Conservation (phyloP, 1,140 invertebrate species). For the Pseudomyrmex sp. region DNA sequence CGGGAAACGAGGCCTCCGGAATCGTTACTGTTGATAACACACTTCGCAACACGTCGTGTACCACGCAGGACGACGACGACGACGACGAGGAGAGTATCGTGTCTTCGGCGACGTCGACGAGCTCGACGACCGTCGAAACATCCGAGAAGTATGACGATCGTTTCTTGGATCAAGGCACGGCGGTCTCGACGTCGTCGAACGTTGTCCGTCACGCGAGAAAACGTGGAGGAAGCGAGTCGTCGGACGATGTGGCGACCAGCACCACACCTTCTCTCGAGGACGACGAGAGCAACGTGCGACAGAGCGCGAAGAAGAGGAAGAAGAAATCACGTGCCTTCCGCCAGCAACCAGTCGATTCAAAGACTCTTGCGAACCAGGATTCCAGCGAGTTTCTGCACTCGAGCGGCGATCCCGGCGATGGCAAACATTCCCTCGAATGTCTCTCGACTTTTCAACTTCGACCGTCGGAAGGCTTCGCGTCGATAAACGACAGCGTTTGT, state of each 20-base stretch:
- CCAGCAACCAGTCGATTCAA: neutral
- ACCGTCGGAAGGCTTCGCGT: constrained; percentile 9
- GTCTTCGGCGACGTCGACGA: constrained; percentile 14
- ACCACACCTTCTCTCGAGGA: constrained; percentile 1
- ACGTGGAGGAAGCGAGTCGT: constrained; percentile 2
- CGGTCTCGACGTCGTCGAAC: neutral
- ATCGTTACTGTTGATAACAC: neutral
- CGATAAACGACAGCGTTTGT: constrained; percentile 6
- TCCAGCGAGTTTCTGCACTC: neutral
- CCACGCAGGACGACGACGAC: constrained; percentile 61
- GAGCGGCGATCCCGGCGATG: neutral
- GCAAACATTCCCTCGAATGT: neutral
- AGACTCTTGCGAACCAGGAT: neutral
- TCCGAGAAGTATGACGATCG: constrained; percentile 30
- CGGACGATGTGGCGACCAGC: neutral
- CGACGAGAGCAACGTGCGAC: neutral
- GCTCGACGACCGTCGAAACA: neutral
- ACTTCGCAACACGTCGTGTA: neutral
- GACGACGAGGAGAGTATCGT: constrained; percentile 60
- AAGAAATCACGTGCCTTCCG: constrained; percentile 12
- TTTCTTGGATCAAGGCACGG: neutral
- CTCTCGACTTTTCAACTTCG: constrained; percentile 20
- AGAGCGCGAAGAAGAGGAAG: no score
- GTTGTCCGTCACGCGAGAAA: neutral
- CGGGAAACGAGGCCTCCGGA: neutral